Base-by-base conservation (phyloP, 2,888 invertebrate species). In the Plebejus argus region DNA sequence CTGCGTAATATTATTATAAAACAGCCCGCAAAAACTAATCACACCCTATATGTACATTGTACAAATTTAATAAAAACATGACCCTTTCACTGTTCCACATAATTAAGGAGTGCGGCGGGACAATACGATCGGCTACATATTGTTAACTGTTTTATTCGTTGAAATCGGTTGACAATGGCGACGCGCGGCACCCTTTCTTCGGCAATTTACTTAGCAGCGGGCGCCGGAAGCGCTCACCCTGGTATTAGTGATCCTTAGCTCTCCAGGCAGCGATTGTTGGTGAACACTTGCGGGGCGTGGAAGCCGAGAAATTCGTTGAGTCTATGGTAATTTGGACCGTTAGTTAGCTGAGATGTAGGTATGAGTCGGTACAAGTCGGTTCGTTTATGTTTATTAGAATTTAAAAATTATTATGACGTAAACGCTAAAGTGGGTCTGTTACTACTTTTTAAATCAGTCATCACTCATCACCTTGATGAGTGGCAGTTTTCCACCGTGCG, bases 1-100 rank as follows among this genome's bases (percentile, higher is more conserved):
- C 28, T 28, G 28, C 28, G 1, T 28, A 28, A 28, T 28, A 28
- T 28, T 28, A 28, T 28, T 28, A 3, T 10, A 39, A 8, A 45
- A 45, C 12, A 45, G 45, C 12, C 10, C 45, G 12, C 35, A 12
- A 76, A 58, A 15, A 39, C 35, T 7, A 45, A 45, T 20, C 86
- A 84, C 93, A 91, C 80, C 86, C 84, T 90, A 84, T 93, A 87
- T 81, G 79, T 77, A 70, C 80, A 85, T 88, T 89, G 88, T 89
- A 86, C 85, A 91, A 92, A 91, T 90, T 93, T 91, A 92, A 92
- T 93, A 93, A 92, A 93, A 93, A 93, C 91, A 90, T 93, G 93
- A 93, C 94, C 94, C 94, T 92, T 94, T 91, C 89, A 90, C 90
- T 89, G 91, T 92, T 92, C 90, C 86, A 90, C 86, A 91, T 94